Conservation (phyloP, 2,888 invertebrate species). For the Drosophila nr. fundita region DNA sequence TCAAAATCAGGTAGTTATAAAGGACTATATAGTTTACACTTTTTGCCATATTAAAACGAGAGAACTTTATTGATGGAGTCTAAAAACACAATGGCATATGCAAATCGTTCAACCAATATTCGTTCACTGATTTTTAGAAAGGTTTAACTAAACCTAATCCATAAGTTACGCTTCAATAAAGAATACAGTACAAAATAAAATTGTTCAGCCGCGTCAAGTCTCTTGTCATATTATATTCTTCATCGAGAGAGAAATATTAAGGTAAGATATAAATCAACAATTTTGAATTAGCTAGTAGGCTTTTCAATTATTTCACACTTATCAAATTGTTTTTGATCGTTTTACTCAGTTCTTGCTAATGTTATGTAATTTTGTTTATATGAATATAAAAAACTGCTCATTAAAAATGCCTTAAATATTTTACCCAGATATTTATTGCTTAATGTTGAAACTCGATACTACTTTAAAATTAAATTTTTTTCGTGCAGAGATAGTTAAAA, state of each 20-base stretch:
- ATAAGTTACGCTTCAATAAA: slow-evolving; percentile 6
- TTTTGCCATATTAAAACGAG: neutral
- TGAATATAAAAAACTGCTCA: too few species aligned
- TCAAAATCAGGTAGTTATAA: neutral
- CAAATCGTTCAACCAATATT: neutral
- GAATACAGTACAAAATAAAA: neutral
- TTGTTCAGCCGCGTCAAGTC: neutral
- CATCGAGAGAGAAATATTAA: neutral
- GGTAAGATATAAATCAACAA: neutral
- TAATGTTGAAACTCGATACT: neutral
- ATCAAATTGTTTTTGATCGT: neutral
- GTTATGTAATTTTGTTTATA: neutral
- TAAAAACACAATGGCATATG: neutral
- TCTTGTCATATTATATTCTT: neutral
- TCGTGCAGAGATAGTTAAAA: neutral
- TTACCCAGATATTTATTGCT: neutral
- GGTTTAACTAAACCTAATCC: neutral
- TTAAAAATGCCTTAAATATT: neutral
- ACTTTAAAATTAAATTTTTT: neutral
- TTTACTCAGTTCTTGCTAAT: neutral
- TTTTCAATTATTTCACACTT: neutral
- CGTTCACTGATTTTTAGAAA: neutral
- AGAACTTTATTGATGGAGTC: neutral
- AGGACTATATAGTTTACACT: too few species aligned
- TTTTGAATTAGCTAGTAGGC: neutral